Conservation (phyloP, 2,113 vertebrate genomes). For the Mellivora capensis region DNA sequence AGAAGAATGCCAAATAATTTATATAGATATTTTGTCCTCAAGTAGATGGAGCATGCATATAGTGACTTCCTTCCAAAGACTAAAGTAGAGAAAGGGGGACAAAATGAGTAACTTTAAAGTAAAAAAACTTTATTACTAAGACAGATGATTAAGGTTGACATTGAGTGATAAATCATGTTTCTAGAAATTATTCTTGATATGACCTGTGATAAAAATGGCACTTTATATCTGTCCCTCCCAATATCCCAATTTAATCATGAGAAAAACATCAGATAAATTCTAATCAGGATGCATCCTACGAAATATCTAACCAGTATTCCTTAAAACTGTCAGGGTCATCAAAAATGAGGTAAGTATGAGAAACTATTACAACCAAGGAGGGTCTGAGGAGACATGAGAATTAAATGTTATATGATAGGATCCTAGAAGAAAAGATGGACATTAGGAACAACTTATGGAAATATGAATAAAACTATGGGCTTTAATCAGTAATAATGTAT, state of each 20-base stretch:
- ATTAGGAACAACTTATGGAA: background rate
- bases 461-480: background rate
- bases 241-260: background rate
- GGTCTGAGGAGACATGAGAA: background rate
- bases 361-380: background rate
- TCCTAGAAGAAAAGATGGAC: background rate
- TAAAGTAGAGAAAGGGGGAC: background rate
- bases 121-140: background rate
- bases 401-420: background rate
- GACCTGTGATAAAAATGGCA: background rate
- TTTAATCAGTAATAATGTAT: background rate
- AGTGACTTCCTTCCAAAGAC: background rate
- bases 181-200: background rate
- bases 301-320: background rate
- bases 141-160: background rate
- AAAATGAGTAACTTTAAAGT: background rate
- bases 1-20: background rate
- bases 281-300: background rate
- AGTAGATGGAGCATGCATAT: background rate
- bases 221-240: background rate
- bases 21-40: background rate
- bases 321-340: background rate
- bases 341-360: background rate
- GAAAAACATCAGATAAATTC: background rate
- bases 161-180: background rate